phyloP scores from a whole-genome alignment of 2,113 vertebrate species.

The Bos javanicus region DNA sequence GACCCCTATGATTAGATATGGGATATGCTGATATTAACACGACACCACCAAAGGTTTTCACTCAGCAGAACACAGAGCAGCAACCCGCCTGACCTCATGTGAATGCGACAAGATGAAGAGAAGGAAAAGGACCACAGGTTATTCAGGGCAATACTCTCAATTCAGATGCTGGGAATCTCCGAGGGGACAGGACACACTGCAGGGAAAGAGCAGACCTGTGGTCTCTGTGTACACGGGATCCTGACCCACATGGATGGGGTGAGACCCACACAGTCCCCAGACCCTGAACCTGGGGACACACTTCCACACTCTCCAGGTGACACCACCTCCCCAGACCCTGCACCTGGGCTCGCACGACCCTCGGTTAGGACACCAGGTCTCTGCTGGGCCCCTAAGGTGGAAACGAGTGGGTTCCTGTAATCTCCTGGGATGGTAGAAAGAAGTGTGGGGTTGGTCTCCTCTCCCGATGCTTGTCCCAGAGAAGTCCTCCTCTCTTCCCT shows the following conservation, averaged over 20 bases:
- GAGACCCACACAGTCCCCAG: neutral
- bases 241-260: neutral
- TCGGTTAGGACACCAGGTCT: neutral
- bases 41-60: neutral
- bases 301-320: neutral
- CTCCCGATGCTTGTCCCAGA: neutral
- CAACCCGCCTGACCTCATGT: neutral
- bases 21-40: neutral
- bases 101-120: neutral
- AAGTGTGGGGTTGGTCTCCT: neutral
- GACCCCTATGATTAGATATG: neutral
- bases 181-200: neutral
- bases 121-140: neutral
- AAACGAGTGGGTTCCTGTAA: neutral
- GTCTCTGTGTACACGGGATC: neutral
- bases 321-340: neutral
- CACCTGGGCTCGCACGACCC: rapidly evolving
- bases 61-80: neutral
- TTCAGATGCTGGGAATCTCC: neutral
- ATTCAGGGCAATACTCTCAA: neutral
- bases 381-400: neutral
- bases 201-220: neutral
- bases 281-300: neutral
- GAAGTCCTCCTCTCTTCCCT: neutral
- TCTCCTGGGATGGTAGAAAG: neutral